These are phyloP conservation scores for Macrophya alboannulata DNA, from an alignment of 2,888 invertebrate species.

Conservation along the genomic window DNA sequence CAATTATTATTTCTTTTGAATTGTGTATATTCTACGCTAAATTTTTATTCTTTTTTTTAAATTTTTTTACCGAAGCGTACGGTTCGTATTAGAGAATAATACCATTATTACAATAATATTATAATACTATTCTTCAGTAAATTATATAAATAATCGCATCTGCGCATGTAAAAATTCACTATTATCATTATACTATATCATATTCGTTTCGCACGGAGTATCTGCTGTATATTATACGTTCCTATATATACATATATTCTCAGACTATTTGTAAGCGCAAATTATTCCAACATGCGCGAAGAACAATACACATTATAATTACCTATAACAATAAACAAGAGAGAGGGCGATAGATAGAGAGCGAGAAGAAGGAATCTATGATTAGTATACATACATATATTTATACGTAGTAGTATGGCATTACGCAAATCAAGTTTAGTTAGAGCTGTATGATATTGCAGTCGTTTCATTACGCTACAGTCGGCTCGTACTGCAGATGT, in stretches of 20 bases:
- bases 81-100: background rate
- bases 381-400: background rate
- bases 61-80: background rate
- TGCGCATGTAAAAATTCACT: background rate
- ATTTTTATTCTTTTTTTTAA: background rate
- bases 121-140: too few relatives aligned
- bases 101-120: background rate
- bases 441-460: constrained; percentile 30
- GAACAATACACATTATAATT: constrained; percentile 4
- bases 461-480: background rate
- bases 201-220: background rate
- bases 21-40: background rate
- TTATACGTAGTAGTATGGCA: background rate
- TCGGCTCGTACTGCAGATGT: background rate
- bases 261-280: background rate
- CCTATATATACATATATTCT: background rate
- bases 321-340: background rate
- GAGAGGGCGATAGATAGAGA: background rate
- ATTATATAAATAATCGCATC: background rate
- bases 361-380: background rate
- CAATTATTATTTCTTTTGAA: background rate
- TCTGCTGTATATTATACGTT: background rate
- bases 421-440: constrained; percentile 36
- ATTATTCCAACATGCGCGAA: background rate
- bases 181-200: background rate